Percentiles rank a stretch among this genome's conserved stretches.
Conservation (phyloP, 1,140 invertebrate genomes). For the Triops longicaudatus region DNA sequence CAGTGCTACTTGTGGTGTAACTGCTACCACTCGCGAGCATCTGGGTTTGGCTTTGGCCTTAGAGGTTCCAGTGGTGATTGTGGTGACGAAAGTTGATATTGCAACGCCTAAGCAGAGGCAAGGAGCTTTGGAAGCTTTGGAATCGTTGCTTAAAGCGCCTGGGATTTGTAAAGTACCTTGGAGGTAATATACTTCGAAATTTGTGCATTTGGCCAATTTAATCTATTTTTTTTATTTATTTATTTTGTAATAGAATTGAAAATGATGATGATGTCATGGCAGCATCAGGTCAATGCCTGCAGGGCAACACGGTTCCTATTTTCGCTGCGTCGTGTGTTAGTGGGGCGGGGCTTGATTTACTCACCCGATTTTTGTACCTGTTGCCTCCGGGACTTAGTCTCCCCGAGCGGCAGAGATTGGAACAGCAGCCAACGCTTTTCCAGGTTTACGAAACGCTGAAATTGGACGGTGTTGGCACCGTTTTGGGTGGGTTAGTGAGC, state of each 20-base stretch:
- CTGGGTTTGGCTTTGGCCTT: conserved; percentile 71
- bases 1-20: conserved; percentile 54
- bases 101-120: conserved; percentile 44
- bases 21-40: conserved; percentile 70
- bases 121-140: conserved; percentile 52
- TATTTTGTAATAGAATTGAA: conserved; percentile 56
- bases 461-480: conserved; percentile 59
- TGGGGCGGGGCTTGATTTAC: conserved; percentile 68
- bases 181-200: conserved; percentile 26
- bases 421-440: conserved; percentile 69
- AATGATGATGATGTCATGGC: conserved; percentile 63
- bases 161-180: conserved; percentile 49
- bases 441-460: conserved; percentile 88
- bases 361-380: conserved; percentile 69
- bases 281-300: conserved; percentile 52
- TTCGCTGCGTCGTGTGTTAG: conserved; percentile 93
- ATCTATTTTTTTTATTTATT: no score
- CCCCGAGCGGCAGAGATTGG: conserved; percentile 60
- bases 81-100: conserved; percentile 82
- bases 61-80: conserved; percentile 79
- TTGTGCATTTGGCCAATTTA: no score
- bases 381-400: conserved; percentile 58
- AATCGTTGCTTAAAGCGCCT: conserved; percentile 51
- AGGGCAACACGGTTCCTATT: conserved; percentile 67
- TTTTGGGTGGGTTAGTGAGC: conserved; percentile 72